phyloP scores from a whole-genome alignment of 2,113 vertebrate species.

The Grantiella picta region DNA sequence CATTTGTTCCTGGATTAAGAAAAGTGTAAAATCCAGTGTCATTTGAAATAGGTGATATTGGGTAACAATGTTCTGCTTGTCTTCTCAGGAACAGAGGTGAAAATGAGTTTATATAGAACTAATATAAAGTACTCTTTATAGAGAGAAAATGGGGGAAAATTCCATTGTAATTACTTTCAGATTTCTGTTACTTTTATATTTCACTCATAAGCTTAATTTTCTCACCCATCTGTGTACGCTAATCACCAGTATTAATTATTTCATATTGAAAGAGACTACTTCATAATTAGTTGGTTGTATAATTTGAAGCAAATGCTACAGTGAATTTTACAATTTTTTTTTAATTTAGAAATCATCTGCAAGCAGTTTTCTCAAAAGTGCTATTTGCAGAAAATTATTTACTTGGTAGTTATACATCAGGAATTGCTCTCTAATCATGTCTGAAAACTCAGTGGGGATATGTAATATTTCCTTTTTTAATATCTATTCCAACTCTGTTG shows the following conservation, averaged over 20 bases:
- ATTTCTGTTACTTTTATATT: neutral
- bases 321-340: neutral
- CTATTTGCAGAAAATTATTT: neutral
- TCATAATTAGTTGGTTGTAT: constrained; percentile 29
- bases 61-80: neutral
- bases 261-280: neutral
- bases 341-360: neutral
- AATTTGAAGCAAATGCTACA: constrained; percentile 9
- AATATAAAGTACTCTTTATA: neutral
- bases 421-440: neutral
- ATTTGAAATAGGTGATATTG: neutral
- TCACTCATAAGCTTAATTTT: constrained; percentile 15
- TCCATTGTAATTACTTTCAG: constrained; percentile 1
- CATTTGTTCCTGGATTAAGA: neutral
- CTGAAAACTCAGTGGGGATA: neutral
- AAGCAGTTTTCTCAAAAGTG: neutral
- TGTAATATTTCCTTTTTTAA: neutral
- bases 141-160: neutral
- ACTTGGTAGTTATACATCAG: neutral
- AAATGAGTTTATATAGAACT: neutral
- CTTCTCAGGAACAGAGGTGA: neutral
- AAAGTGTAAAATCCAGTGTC: neutral
- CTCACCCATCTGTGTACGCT: neutral
- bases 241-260: constrained; percentile 9
- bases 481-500: neutral